phyloP scores from a whole-genome alignment of 2,888 invertebrate species.

The Caradrina clavipalpis region DNA sequence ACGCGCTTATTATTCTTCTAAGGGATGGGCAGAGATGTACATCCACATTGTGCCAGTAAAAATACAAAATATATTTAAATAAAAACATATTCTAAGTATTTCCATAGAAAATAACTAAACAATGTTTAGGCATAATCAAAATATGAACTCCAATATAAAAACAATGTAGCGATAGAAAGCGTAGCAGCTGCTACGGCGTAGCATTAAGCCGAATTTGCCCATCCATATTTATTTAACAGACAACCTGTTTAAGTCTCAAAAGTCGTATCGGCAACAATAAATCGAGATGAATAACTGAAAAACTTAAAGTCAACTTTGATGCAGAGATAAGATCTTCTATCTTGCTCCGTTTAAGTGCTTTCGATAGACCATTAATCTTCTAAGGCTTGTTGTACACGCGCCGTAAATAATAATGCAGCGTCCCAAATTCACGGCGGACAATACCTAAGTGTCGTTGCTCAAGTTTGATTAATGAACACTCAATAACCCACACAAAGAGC shows the following conservation, averaged over 20 bases:
- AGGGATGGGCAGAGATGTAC: neutral
- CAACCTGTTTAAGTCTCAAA: constrained; percentile 1
- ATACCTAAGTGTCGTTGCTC: constrained; percentile 73
- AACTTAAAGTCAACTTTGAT: constrained; percentile 37
- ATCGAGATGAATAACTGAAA: constrained; percentile 2
- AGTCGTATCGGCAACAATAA: neutral
- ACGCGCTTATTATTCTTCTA: neutral
- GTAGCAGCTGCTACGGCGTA: constrained; percentile 34
- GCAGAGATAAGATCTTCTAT: constrained; percentile 46
- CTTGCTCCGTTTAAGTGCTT: constrained; percentile 62
- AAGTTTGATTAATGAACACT: constrained; percentile 79
- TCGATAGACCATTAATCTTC: constrained; percentile 73
- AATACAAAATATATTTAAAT: too few relatives aligned
- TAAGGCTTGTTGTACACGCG: constrained; percentile 62
- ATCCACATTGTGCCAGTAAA: too few relatives aligned
- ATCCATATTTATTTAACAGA: neutral
- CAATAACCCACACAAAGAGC: constrained; percentile 63
- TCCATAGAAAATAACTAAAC: too few relatives aligned
- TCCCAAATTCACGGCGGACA: constrained; percentile 71
- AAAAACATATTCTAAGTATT: too few relatives aligned
- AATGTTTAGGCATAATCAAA: neutral
- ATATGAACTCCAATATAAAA: neutral
- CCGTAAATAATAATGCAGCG: constrained; percentile 74
- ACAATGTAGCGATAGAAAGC: too few relatives aligned
- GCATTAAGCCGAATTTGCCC: neutral